Conservation (phyloP, 2,888 invertebrate genomes). For the Scrobipalpa costella region DNA sequence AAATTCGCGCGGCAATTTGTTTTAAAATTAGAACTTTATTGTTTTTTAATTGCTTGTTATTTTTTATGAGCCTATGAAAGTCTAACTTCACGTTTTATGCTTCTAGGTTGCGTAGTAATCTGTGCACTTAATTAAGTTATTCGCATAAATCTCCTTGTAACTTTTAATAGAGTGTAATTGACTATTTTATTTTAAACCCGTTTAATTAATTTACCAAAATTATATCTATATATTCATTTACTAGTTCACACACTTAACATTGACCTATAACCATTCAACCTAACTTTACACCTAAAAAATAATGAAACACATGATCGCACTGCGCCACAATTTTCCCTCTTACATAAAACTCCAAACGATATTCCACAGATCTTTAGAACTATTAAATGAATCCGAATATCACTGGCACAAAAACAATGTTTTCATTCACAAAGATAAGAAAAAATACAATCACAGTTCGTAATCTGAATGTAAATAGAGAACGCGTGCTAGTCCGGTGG, state of each 20-base stretch:
- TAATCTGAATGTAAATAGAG: conserved; percentile 54
- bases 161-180: background rate
- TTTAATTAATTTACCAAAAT: background rate
- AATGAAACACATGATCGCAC: conserved; percentile 63
- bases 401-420: conserved; percentile 28
- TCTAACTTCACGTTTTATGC: background rate
- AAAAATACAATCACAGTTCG: conserved; percentile 34
- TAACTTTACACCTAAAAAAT: conserved; percentile 44
- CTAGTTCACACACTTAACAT: conserved; percentile 40
- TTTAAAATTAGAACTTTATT: conserved; percentile 34
- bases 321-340: conserved; percentile 45
- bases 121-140: conserved; percentile 42
- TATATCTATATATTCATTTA: background rate
- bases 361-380: background rate
- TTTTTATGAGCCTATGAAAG: background rate
- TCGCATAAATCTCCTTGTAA: conserved; percentile 1
- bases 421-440: conserved; percentile 35
- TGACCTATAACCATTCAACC: conserved; percentile 46
- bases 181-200: background rate
- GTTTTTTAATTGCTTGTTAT: conserved; percentile 15
- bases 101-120: conserved; percentile 16
- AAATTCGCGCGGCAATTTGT: conserved; percentile 27
- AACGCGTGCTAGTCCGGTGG: conserved; percentile 72
- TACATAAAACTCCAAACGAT: background rate
- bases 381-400: background rate